Conservation (phyloP, 2,113 vertebrate species). For the Epinephelus fuscoguttatus region DNA sequence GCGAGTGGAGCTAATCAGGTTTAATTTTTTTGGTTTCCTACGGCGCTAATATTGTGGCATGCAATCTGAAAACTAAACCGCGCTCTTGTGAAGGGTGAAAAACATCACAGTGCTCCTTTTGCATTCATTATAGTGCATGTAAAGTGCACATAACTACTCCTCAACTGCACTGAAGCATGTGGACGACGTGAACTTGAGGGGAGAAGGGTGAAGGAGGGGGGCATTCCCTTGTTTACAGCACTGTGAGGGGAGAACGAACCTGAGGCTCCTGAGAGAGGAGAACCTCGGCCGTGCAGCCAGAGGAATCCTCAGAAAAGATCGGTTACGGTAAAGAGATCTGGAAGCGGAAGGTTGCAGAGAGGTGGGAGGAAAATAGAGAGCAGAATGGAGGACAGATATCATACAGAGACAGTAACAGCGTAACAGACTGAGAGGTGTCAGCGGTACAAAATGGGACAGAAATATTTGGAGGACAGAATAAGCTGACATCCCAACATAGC, state of each 20-base stretch:
- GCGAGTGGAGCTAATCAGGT: constrained; percentile 30
- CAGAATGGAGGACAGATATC: constrained; percentile 67
- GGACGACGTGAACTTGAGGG: constrained; percentile 29
- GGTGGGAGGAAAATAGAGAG: constrained; percentile 75
- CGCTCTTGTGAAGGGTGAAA: constrained; percentile 13
- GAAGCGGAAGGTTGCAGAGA: constrained; percentile 83
- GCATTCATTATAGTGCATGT: constrained; percentile 38
- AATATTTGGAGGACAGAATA: constrained; percentile 11
- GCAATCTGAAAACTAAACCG: constrained; percentile 37
- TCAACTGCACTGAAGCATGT: constrained; percentile 46
- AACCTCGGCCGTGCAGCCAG: constrained; percentile 95
- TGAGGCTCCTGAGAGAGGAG: constrained; percentile 98
- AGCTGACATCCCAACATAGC: constrained; percentile 12
- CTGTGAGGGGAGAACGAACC: constrained; percentile 87
- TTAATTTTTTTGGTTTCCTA: constrained; percentile 10
- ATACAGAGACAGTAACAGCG: constrained; percentile 65
- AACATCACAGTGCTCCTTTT: constrained; percentile 29
- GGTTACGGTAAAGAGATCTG: constrained; percentile 97
- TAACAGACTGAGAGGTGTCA: constrained; percentile 35
- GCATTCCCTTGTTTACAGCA: constrained; percentile 67
- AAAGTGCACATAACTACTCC: constrained; percentile 7
- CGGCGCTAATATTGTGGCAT: constrained; percentile 52
- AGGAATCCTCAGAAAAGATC: constrained; percentile 97
- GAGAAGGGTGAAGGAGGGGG: background rate
- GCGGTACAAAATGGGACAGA: constrained; percentile 43